These are phyloP conservation scores for Leptoteleia sp. DNA, from an alignment of 1,140 invertebrate species.

Conservation along the genomic window DNA sequence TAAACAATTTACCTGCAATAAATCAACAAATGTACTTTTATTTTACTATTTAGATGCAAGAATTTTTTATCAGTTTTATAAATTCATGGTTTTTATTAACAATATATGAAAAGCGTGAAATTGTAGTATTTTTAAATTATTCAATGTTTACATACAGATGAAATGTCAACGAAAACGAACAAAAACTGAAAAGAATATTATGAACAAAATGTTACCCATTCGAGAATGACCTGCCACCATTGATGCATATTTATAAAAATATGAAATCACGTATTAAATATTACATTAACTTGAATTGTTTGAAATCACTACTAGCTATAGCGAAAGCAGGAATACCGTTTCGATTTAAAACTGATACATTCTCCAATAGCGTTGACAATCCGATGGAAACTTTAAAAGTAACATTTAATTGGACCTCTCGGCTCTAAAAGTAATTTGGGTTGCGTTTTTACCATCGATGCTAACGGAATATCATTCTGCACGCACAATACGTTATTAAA, in stretches of 20 bases:
- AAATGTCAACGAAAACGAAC: neutral
- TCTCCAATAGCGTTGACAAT: neutral
- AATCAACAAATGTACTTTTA: no score
- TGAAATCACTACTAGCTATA: neutral
- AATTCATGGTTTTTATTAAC: no score
- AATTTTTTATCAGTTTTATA: no score
- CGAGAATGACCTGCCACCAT: constrained; percentile 50
- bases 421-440: neutral
- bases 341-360: constrained; percentile 11
- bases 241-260: constrained; percentile 34
- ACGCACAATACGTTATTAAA: no score
- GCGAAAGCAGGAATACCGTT: constrained; percentile 20
- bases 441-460: no score
- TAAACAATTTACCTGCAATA: constrained; percentile 47
- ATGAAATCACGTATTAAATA: neutral
- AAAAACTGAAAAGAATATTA: neutral
- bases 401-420: constrained; percentile 1
- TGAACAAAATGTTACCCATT: constrained; percentile 46
- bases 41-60: no score
- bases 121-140: no score
- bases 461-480: no score
- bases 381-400: neutral
- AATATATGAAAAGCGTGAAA: no score
- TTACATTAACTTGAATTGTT: neutral
- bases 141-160: neutral